Evolutionary conservation across 2,797 vertebrate genomes (phyloP).

Genomic region (Galagoides demidoff): DNA sequence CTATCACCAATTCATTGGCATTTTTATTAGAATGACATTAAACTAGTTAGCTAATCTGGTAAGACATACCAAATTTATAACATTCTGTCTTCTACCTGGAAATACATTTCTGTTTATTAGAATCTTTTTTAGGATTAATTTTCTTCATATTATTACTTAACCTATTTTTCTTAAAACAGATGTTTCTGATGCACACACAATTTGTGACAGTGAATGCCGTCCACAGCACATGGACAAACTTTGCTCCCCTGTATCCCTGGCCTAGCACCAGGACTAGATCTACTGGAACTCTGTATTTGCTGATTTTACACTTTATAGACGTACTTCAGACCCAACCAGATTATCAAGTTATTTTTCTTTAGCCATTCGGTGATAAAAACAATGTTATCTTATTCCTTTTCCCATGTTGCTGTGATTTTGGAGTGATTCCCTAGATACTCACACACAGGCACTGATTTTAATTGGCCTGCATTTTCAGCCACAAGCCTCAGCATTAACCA

Average conservation of each 20-base stretch:
- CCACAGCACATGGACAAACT: not conserved
- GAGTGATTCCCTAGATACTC: slow-evolving; percentile 8
- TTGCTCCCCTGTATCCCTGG: not conserved
- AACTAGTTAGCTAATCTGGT: slow-evolving; percentile 7
- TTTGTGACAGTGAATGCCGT: not conserved
- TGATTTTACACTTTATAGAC: not conserved
- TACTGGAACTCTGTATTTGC: not conserved
- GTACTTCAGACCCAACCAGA: not conserved
- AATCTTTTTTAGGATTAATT: not conserved
- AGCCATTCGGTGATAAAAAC: slow-evolving; percentile 6
- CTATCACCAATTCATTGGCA: not conserved
- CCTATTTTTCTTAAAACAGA: not conserved
- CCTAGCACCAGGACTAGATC: not conserved
- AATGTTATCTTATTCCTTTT: not conserved
- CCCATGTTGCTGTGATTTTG: not conserved
- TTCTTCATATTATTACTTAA: not conserved
- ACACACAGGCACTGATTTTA: slow-evolving; percentile 27
- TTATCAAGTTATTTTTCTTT: not conserved
- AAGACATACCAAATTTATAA: not conserved
- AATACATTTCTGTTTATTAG: not conserved
- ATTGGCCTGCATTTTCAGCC: slow-evolving; percentile 50
- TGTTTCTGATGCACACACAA: not conserved
- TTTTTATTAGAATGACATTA: slow-evolving; percentile 36
- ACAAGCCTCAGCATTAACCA: slow-evolving; percentile 55
- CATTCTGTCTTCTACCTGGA: not conserved